Evolutionary conservation across 2,888 invertebrate genomes (phyloP), one percentile per base, ranked within the genome.

Genomic region (Drosophila subsilvestris): DNA sequence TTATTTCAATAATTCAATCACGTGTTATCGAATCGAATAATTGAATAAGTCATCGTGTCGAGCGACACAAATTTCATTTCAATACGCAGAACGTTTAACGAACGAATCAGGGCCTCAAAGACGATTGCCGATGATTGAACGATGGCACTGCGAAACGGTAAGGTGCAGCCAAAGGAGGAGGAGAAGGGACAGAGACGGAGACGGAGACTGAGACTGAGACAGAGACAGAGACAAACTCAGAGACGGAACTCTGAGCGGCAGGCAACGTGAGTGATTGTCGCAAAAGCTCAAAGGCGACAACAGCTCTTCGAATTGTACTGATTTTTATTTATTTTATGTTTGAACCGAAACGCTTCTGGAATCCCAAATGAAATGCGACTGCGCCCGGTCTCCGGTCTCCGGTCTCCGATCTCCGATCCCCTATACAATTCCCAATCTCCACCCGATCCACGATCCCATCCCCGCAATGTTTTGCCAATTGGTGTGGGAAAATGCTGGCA

Each of bases 321-420:
- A 85, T 87, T 85, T 85, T 85, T 85, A 85, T 85, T 89, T 89
- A 89, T 89, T 90, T 90, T 88, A 90, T 89, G 90, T 89, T 87
- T 80, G 78, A 87, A 88, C 80, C 75, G 77, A 90, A 89, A 89
- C 90, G 90, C 73, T 80, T 68, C 72, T 79, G 84, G 90, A 90
- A 90, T 90, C 77, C 74, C 78, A 86, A 86, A 79, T 83, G 58
- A 76, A 76, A 79, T 67, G 48, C 76, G 65, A 76, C 80, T 81
- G 76, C 76, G 76, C 79, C 37, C 43, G 9, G 18, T 25, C 25
- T 22, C 22, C 22, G 22, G n/a, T n/a, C 20, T 2, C 20, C 20
- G 20, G 3, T 20, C 20, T 20, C 20, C 20, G 20, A 20, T 20
- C 25, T 6, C 25, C 25, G 8, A 1, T 4, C 44, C 7, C 25